Conservation (phyloP, 2,888 invertebrate genomes). For the Caenorhabditis uteleia region DNA sequence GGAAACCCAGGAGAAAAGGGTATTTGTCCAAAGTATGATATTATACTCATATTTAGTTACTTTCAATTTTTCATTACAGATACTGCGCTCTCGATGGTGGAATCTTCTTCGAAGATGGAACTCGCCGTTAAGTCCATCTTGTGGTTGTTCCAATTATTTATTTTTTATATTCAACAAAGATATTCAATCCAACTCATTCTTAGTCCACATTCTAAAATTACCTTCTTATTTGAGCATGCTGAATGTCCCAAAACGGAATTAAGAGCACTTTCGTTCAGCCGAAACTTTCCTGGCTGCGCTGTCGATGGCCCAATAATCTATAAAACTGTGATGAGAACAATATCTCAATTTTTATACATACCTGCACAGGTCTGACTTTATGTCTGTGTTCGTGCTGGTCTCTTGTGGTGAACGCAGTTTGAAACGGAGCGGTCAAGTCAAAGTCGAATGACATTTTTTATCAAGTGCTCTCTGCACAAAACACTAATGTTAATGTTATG, state of each 20-base stretch:
- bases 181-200: background rate
- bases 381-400: slow-evolving; percentile 65
- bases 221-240: slow-evolving; percentile 65
- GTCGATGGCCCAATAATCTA: slow-evolving; percentile 57
- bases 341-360: too few species aligned
- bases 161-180: slow-evolving; percentile 21
- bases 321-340: slow-evolving; percentile 2
- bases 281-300: slow-evolving; percentile 57
- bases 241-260: slow-evolving; percentile 65
- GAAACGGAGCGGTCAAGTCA: slow-evolving; percentile 61
- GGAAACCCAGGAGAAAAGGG: slow-evolving; percentile 56
- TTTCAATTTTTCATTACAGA: slow-evolving; percentile 4
- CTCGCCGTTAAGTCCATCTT: slow-evolving; percentile 51
- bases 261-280: slow-evolving; percentile 64
- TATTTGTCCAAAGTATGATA: slow-evolving; percentile 55
- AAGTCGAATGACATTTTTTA: slow-evolving; percentile 64
- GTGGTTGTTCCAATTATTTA: slow-evolving; percentile 24
- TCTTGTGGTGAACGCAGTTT: slow-evolving; percentile 56
- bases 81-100: slow-evolving; percentile 58
- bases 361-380: slow-evolving; percentile 65
- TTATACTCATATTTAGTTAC: background rate
- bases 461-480: too few species aligned
- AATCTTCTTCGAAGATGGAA: slow-evolving; percentile 69
- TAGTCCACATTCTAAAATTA: slow-evolving; percentile 2
- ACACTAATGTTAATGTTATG: too few species aligned